Percentiles rank a stretch among this genome's conserved stretches.
These are phyloP conservation scores for Bombus huntii DNA, from an alignment of 1,140 invertebrate genomes.

Conservation along the genomic window DNA sequence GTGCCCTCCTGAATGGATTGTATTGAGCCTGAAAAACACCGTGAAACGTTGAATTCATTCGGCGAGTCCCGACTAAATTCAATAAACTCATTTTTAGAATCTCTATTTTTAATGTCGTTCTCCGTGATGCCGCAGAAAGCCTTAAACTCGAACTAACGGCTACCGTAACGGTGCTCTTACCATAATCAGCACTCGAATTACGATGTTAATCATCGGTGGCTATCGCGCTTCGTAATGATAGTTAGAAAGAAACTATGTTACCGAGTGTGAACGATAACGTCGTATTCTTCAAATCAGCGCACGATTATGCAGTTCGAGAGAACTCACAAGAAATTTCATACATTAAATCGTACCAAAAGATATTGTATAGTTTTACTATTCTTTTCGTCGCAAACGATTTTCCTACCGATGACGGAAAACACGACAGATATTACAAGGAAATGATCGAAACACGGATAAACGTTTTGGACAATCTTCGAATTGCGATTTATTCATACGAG, in stretches of 20 bases:
- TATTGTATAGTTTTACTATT: background rate
- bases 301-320: background rate
- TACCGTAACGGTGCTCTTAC: background rate
- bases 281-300: constrained; percentile 32
- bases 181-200: constrained; percentile 38
- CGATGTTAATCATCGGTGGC: background rate
- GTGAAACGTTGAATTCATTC: background rate
- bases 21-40: constrained; percentile 26
- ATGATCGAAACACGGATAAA: background rate
- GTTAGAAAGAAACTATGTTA: constrained; percentile 37
- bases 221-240: constrained; percentile 31
- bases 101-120: background rate
- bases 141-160: background rate
- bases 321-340: constrained; percentile 1
- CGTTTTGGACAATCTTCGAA: background rate
- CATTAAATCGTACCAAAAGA: no score
- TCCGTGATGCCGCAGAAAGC: background rate
- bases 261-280: constrained; percentile 28
- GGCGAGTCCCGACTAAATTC: no score
- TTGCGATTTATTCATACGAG: background rate
- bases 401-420: background rate
- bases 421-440: background rate
- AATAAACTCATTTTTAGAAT: background rate
- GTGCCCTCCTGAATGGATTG: constrained; percentile 70
- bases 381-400: background rate